Evolutionary conservation across 2,797 vertebrate species (phyloP).

Genomic region (Phoebastria nigripes): DNA sequence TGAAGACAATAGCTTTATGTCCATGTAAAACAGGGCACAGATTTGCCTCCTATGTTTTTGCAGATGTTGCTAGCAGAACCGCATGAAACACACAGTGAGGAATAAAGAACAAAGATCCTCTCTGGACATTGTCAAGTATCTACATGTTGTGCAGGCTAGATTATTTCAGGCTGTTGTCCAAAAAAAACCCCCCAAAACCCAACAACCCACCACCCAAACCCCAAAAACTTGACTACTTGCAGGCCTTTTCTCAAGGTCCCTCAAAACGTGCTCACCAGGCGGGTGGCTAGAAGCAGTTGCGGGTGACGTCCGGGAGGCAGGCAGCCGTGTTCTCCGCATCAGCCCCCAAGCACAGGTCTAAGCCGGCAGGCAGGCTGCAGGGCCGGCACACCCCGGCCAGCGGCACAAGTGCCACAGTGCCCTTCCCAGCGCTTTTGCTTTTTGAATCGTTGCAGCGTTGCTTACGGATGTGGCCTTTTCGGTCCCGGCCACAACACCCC

Average conservation of each 20-base stretch:
- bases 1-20: no score
- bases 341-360: background rate
- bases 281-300: background rate
- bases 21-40: background rate
- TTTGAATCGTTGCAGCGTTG: fast-evolving
- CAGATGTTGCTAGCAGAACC: background rate
- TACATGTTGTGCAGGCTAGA: background rate
- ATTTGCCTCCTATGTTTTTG: background rate
- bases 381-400: no score
- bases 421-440: background rate
- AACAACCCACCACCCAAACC: background rate
- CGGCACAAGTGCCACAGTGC: fast-evolving
- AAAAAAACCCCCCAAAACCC: background rate
- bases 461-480: background rate
- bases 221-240: background rate
- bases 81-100: background rate
- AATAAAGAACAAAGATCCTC: background rate
- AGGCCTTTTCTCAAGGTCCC: background rate
- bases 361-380: background rate
- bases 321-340: fast-evolving
- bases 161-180: background rate
- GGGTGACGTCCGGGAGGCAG: fast-evolving
- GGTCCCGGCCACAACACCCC: no score
- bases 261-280: background rate
- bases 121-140: background rate